Evolutionary conservation across 2,888 invertebrate genomes (phyloP), one percentile per base, ranked within the genome.

Genomic region (Lycaena phlaeas): DNA sequence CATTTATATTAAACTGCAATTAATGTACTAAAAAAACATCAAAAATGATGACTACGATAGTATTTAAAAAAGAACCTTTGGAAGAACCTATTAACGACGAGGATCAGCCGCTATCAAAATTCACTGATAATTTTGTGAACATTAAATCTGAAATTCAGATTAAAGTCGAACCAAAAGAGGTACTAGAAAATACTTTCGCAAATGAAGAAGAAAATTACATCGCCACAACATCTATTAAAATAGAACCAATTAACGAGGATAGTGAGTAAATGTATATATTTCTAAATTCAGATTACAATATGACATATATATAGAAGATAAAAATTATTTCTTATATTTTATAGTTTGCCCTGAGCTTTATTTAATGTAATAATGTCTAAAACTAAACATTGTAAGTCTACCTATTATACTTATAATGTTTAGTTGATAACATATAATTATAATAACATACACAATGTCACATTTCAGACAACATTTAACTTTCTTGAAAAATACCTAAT

Each of bases 131-230:
- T 22, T 45, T 39, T 41, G 47, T 39, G 3, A 28, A 17, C n/a
- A 34, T 47, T 10, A 45, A 45, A 10, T 27, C 38, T 11, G 46
- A 44, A 27, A 9, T 27, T 25, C 6, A 43, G 2, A 34, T 45
- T 5, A 47, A 47, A 41, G 18, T 22, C n/a, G 47, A 47, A 17
- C 41, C 41, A 6, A 34, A 27, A n/a, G 41, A 41, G n/a, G 6
- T 11, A 22, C 18, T 11, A 11, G 18, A 34, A 9, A 11, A 9
- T 1, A 29, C 28, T 11, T 12, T 9, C 6, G 18, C n/a, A n/a
- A n/a, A 11, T 9, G 34, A 34, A 22, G 22, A 34, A 18, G 7
- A 42, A 5, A n/a, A 41, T 9, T 10, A 18, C 17, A 4, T 12
- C 14, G 9, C 31, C 31, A 22, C 34, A 36, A 9, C 38, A 34